Evolutionary conservation across 2,113 vertebrate species (phyloP).

Genomic region (Engraulis encrasicolus): DNA sequence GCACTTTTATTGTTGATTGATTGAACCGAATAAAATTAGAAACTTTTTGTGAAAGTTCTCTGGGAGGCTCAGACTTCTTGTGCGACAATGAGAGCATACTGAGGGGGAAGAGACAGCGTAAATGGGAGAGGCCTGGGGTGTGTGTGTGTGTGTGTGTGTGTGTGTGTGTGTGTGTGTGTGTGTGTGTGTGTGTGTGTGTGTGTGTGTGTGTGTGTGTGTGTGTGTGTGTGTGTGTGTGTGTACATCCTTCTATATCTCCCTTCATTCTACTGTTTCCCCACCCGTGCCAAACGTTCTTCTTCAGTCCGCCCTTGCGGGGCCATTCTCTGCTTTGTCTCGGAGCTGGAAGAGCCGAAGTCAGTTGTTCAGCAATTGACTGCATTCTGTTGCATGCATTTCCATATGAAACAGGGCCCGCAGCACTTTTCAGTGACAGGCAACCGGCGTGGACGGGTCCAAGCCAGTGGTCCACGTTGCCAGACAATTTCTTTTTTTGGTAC

Average conservation of each 20-base stretch:
- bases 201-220: too few species aligned
- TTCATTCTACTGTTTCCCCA: slow-evolving; percentile 49
- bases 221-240: too few species aligned
- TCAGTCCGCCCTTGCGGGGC: slow-evolving; percentile 42
- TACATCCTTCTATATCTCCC: slow-evolving; percentile 54
- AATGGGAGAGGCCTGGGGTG: slow-evolving; percentile 20
- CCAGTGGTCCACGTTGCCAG: slow-evolving; percentile 66
- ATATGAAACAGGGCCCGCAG: slow-evolving; percentile 78
- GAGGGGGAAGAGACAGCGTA: background rate
- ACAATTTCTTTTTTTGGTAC: slow-evolving; percentile 47
- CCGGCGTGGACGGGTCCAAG: slow-evolving; percentile 58
- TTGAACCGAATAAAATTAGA: background rate
- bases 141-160: too few species aligned
- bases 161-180: too few species aligned
- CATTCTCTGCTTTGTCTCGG: slow-evolving; percentile 65
- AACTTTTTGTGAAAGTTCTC: background rate
- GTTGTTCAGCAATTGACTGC: slow-evolving; percentile 82
- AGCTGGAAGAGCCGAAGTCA: slow-evolving; percentile 75
- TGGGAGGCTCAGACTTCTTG: slow-evolving; percentile 2
- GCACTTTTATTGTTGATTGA: too few species aligned
- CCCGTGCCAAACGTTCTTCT: slow-evolving; percentile 52
- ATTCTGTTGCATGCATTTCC: slow-evolving; percentile 80
- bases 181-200: too few species aligned
- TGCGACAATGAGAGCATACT: background rate
- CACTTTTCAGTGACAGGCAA: slow-evolving; percentile 70